Evolutionary conservation across 2,888 invertebrate genomes (phyloP).

Genomic region (Eucera pruinosa): DNA sequence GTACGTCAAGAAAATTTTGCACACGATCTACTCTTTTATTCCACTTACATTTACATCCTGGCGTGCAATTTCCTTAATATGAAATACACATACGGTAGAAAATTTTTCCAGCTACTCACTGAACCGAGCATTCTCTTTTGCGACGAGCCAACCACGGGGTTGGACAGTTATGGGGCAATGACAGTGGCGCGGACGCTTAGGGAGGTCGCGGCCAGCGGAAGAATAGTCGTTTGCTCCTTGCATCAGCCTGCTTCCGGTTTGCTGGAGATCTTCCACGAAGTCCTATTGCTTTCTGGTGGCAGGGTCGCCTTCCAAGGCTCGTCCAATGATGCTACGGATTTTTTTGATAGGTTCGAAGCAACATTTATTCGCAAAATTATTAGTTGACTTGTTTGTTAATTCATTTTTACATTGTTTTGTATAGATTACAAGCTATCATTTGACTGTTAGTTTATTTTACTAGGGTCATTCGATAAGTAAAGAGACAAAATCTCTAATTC

Average conservation of each 20-base stretch:
- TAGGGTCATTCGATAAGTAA: no score
- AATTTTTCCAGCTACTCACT: slow-evolving; percentile 88
- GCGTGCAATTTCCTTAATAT: background rate
- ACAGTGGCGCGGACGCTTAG: slow-evolving; percentile 90
- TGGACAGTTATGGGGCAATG: slow-evolving; percentile 95
- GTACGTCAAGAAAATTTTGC: no score
- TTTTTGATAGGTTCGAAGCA: slow-evolving; percentile 87
- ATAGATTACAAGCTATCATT: no score
- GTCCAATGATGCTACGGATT: slow-evolving; percentile 88
- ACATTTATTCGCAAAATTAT: background rate
- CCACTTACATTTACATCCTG: no score
- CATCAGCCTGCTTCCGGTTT: slow-evolving; percentile 96
- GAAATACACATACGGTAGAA: slow-evolving; percentile 23
- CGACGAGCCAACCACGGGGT: slow-evolving; percentile 96
- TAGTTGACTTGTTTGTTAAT: no score
- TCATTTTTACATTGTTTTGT: no score
- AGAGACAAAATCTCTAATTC: no score
- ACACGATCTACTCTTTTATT: no score
- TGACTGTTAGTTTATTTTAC: no score
- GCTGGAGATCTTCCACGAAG: slow-evolving; percentile 92
- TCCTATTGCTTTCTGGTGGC: slow-evolving; percentile 91
- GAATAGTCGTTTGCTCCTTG: slow-evolving; percentile 93
- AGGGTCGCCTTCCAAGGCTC: slow-evolving; percentile 92
- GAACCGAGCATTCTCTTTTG: slow-evolving; percentile 96
- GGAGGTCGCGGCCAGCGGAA: slow-evolving; percentile 88